phyloP scores from a whole-genome alignment of 2,113 vertebrate genomes.

The Hippocampus mohnikei region DNA sequence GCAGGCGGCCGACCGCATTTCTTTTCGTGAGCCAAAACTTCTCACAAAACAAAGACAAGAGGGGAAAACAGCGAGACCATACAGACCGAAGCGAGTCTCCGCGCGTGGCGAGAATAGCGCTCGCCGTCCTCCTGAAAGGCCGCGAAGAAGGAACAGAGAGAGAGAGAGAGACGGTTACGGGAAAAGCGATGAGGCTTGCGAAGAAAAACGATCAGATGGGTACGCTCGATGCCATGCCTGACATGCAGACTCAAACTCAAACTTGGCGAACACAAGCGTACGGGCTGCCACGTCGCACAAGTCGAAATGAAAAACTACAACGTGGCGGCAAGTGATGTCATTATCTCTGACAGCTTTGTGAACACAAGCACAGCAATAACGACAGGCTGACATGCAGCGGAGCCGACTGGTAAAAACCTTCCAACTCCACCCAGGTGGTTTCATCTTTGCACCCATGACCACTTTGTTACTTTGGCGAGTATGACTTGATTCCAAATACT shows the following conservation, averaged over 20 bases:
- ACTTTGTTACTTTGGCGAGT: not conserved
- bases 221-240: not conserved
- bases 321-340: not conserved
- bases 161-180: constrained; percentile 7
- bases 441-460: not conserved
- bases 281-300: not conserved
- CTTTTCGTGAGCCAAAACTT: not conserved
- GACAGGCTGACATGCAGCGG: not conserved
- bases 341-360: not conserved
- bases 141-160: constrained; percentile 43
- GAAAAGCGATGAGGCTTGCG: constrained; percentile 10
- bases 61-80: constrained; percentile 30
- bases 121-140: constrained; percentile 87
- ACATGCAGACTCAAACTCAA: not conserved
- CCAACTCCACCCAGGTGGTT: not conserved
- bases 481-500: not conserved
- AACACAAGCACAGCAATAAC: not conserved
- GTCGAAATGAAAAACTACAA: not conserved
- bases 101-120: constrained; percentile 80
- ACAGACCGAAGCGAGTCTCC: constrained; percentile 89
- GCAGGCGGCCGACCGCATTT: not conserved
- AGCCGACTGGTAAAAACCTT: not conserved
- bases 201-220: not conserved
- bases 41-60: not conserved
- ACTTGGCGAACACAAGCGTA: not conserved